phyloP scores from a whole-genome alignment of 2,888 invertebrate genomes.

The Euphydryas editha region DNA sequence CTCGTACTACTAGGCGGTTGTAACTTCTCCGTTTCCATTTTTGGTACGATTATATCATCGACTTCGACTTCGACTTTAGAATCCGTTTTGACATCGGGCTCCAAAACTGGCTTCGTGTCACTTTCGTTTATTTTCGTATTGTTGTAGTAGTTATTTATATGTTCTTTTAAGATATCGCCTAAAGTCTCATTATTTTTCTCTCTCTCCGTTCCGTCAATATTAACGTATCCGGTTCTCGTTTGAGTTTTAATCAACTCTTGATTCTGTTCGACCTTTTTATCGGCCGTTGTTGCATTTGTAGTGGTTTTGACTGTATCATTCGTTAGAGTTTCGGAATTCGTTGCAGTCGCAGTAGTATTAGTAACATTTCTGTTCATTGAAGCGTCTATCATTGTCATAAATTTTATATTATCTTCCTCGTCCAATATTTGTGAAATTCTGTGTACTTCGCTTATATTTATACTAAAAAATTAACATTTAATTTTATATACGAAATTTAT shows the following conservation, averaged over 20 bases:
- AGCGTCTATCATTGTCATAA: constrained; percentile 72
- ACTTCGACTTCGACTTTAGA: constrained; percentile 67
- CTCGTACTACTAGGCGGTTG: constrained; percentile 65
- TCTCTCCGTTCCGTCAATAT: constrained; percentile 75
- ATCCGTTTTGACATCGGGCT: constrained; percentile 33
- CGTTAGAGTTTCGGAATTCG: constrained; percentile 14
- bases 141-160: constrained; percentile 61
- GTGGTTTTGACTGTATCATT: constrained; percentile 27
- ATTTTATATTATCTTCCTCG: constrained; percentile 76
- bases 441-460: constrained; percentile 78
- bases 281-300: constrained; percentile 36
- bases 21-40: constrained; percentile 51
- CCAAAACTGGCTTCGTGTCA: constrained; percentile 39
- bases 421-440: constrained; percentile 76
- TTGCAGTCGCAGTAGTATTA: constrained; percentile 38
- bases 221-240: constrained; percentile 73
- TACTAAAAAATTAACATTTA: constrained; percentile 56
- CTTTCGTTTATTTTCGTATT: constrained; percentile 48
- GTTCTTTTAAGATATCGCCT: constrained; percentile 66
- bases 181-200: constrained; percentile 65
- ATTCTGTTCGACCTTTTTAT: constrained; percentile 52
- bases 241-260: constrained; percentile 74
- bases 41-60: constrained; percentile 70
- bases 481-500: not conserved
- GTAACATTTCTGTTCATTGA: constrained; percentile 51